phyloP scores from a whole-genome alignment of 2,888 invertebrate species.

The Phaedon cochleariae region DNA sequence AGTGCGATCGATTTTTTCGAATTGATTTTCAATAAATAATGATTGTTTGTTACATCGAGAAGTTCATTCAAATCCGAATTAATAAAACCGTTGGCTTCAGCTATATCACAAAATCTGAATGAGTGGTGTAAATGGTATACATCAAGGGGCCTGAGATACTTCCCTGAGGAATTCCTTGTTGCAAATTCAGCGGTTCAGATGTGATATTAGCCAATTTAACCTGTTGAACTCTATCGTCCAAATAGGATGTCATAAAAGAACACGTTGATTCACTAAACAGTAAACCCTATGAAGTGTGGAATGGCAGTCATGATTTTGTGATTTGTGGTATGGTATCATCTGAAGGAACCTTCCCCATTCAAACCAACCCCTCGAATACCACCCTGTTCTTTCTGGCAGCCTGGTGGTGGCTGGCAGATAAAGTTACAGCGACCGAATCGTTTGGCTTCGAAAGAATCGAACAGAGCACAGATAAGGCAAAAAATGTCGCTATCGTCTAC shows the following conservation, averaged over 20 bases:
- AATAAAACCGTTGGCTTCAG: not conserved
- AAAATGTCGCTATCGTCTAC: conserved; percentile 51
- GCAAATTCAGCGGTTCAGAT: too few species aligned
- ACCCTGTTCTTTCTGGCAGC: too few species aligned
- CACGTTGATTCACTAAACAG: not conserved
- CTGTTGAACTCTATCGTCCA: not conserved
- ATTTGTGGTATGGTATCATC: not conserved
- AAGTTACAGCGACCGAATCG: conserved; percentile 10
- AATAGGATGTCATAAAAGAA: not conserved
- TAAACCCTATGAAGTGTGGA: conserved; percentile 2
- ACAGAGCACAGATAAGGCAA: conserved; percentile 47
- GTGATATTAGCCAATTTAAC: not conserved
- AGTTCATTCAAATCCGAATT: not conserved
- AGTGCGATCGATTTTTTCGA: too few species aligned
- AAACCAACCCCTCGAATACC: too few species aligned
- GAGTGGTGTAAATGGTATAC: too few species aligned
- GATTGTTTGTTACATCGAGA: not conserved
- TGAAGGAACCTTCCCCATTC: too few species aligned
- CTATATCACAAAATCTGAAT: too few species aligned
- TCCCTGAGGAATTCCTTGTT: too few species aligned
- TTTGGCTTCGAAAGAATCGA: conserved; percentile 9
- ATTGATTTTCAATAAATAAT: not conserved
- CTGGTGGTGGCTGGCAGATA: too few species aligned
- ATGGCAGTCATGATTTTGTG: not conserved
- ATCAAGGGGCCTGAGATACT: too few species aligned